Evolutionary conservation across 1,140 invertebrate genomes (phyloP), one percentile per base, ranked within the genome.

Genomic region (Portunus trituberculatus): DNA sequence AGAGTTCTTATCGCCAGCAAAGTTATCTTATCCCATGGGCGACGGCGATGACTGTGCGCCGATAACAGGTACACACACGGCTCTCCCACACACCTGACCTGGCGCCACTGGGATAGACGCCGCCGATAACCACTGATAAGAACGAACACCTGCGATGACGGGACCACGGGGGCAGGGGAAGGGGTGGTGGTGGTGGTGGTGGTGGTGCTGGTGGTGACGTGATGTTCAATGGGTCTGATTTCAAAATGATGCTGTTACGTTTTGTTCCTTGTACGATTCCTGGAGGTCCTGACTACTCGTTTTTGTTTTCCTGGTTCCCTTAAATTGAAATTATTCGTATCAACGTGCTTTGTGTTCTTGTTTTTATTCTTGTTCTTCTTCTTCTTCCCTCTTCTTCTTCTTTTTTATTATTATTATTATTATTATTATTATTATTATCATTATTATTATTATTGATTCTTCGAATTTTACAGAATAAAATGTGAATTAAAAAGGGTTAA

Each of bases 121-220:
- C 67, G 67, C 67, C 67, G 67, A 76, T 76, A 76, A 76, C 67
- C 67, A n/a, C 20, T 76, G 67, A 76, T 76, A 76, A 76, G 67
- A 25, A 0, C 8, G 67, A 76, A 76, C 67, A 76, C 67, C 67
- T 76, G 67, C 67, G 25, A 76, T 25, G 67, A n/a, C 12, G 1
- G 20, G 20, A n/a, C 12, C 52, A 76, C 20, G 25, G 67, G 67
- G 20, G 25, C n/a, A n/a, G 67, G 67, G 1, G 25, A 1, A n/a
- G 67, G 67, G 20, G 67, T 7, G n/a, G n/a, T 20, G 67, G 25
- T 59, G 20, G 67, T 7, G n/a, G n/a, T 20, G 67, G 25, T 59
- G 20, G 67, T 7, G n/a, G n/a, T 20, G 67, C 10, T 7, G n/a
- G n/a, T 20, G 67, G 25, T 59, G 20, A 76, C 25, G 20, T n/a